A percentile compares a stretch with the other conserved stretches of the same genome.
phyloP scores from a whole-genome alignment of 2,113 vertebrate genomes.

The Apodemus speciosus region DNA sequence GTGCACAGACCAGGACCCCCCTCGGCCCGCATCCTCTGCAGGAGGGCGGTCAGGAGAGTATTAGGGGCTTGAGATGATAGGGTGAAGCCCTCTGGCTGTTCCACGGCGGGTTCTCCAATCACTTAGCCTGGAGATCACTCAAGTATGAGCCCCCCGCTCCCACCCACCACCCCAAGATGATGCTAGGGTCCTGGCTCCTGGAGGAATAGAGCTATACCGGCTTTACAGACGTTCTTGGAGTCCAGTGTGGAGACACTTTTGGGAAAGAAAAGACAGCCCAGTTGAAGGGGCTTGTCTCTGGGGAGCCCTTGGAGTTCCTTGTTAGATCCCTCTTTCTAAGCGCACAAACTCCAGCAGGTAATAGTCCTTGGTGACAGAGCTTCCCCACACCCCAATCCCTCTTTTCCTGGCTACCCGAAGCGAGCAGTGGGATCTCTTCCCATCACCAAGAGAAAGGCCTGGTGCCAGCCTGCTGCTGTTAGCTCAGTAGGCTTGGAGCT shows the following conservation, averaged over 20 bases:
- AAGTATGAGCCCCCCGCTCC: fast-evolving
- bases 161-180: too few species aligned
- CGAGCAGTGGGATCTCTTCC: not conserved
- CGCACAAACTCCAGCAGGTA: fast-evolving
- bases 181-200: not conserved
- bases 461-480: not conserved
- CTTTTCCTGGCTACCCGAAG: not conserved
- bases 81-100: fast-evolving
- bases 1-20: not conserved
- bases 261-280: not conserved
- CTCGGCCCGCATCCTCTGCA: not conserved
- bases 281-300: not conserved
- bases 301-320: not conserved
- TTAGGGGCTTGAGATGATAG: not conserved
- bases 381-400: fast-evolving
- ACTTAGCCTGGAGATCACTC: not conserved
- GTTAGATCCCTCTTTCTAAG: not conserved
- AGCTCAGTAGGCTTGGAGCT: not conserved
- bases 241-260: not conserved
- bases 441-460: not conserved
- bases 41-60: not conserved
- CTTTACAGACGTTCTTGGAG: not conserved
- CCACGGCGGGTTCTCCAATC: not conserved
- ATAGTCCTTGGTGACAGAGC: fast-evolving
- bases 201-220: not conserved